Base-by-base conservation (phyloP, 30 jellyfish, hydroid and myxozoan species). In the Sanderia malayensis region DNA sequence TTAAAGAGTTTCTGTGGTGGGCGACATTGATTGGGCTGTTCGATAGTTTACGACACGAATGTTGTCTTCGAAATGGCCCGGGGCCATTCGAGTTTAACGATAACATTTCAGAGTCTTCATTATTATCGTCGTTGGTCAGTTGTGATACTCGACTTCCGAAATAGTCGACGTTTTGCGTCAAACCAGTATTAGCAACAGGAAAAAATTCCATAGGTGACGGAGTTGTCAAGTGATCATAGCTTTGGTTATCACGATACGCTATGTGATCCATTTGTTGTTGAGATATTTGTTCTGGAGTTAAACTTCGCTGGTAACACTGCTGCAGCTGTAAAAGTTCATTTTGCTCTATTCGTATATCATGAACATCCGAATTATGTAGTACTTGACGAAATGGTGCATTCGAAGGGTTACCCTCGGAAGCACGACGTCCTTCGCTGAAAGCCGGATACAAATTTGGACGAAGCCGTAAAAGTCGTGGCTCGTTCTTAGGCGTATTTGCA, bases 331-430 rank as follows among this genome's bases (percentile, higher is more conserved):
- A 86, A 13, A 92, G 89, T 57, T 92, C 95, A 46, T 84, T 79
- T 66, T 83, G 90, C 83, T 79, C 98, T 34, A 64, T 65, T 9
- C 60, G 87, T 44, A 84, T 32, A 13, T 76, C 80, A 34, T 71
- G 95, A 46, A 71, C 79, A 0, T 92, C 98, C 31, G 95, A 75
- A 37, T 92, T 92, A 31, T 80, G 94, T 59, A 92, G 67, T 32
- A 92, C 72, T 29, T 92, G 98, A 29, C 86, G 78, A 66, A 92
- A 92, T 26, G 98, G 95, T 6, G 98, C 98, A 47, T 92, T 92
- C 21, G 88, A 70, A 1, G 95, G 81, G 45, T 85, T 85, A 44
- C 98, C 98, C 55, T 92, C 98, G 15, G 98, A 92, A 4, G 98
- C 98, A 29, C 98, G 86, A 29, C 98, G 46, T 7, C 98, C 98